Base-by-base conservation (phyloP, 1,140 invertebrate genomes). In the Hyles euphorbiae region DNA sequence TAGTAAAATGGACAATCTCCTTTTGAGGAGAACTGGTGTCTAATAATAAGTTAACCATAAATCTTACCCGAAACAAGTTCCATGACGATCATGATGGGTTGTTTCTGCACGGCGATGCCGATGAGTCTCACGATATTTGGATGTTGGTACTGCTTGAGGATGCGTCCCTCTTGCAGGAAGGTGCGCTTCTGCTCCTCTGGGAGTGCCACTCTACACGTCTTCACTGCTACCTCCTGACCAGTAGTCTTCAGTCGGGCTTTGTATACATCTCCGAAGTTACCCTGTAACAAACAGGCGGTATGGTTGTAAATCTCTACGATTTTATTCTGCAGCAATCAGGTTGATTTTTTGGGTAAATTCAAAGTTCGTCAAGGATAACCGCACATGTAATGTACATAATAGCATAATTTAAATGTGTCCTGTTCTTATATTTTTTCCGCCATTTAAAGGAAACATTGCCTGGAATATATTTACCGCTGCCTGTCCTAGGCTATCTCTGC, bases 81-180 rank as follows among this genome's bases (percentile, higher is more conserved):
- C 97, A 99, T 98, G 22, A 99, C 96, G 76, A 99, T 99, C 98
- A 99, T 99, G 53, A 99, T 98, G 0, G 98, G 98, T 75, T 99
- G 97, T 76, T 98, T 98, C 81, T 98, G 97, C 51, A 98, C 97
- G 74, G 97, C 98, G 70, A 99, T 99, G 22, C 98, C 98, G 68
- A 99, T 98, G n/a, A 99, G 92, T 74, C 96, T 94, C 5, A 98
- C 97, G 70, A 98, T 96, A 87, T 99, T 99, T 0, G 96, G 96
- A 90, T 99, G 98, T 85, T 98, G 95, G 81, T 99, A 99, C 80
- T 99, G 97, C 74, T 98, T 98, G 3, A 99, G 90, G 59, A 99
- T 99, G 64, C 97, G 90, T 0, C 98, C 98, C 81, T 99, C 98
- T 83, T 98, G 97, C 12, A 99, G 89, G 89, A 99, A 99, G 71